Conservation (phyloP, 2,888 invertebrate genomes). For the Spialia ferax region DNA sequence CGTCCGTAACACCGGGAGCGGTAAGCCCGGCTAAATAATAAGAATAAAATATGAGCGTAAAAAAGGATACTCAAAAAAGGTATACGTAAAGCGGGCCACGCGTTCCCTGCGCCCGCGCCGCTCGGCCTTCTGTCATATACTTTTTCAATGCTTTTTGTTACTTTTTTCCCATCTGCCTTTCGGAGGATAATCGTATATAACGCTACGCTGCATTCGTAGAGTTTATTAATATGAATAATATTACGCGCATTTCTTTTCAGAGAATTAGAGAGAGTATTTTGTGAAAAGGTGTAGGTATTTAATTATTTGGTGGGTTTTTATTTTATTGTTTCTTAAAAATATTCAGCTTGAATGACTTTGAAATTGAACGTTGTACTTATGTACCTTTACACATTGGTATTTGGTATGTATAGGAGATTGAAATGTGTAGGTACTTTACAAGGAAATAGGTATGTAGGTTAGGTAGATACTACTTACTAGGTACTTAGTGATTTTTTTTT, state of each 20-base stretch:
- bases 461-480: too few relatives aligned
- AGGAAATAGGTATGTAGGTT: too few relatives aligned
- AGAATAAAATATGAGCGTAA: slow-evolving; percentile 82
- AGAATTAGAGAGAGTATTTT: slow-evolving; percentile 46
- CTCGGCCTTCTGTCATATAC: slow-evolving; percentile 61
- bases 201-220: slow-evolving; percentile 72
- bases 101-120: slow-evolving; percentile 71
- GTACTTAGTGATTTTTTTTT: too few relatives aligned
- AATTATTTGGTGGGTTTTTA: too few relatives aligned
- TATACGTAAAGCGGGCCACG: slow-evolving; percentile 75
- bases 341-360: too few relatives aligned
- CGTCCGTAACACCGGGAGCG: slow-evolving; percentile 86
- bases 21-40: slow-evolving; percentile 78
- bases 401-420: too few relatives aligned
- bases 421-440: too few relatives aligned
- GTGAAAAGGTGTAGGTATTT: too few relatives aligned
- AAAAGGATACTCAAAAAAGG: slow-evolving; percentile 80
- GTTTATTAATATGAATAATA: slow-evolving; percentile 73
- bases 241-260: slow-evolving; percentile 36
- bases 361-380: too few relatives aligned
- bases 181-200: slow-evolving; percentile 77
- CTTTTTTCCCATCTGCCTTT: slow-evolving; percentile 50
- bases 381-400: too few relatives aligned
- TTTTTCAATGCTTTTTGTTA: slow-evolving; percentile 50
- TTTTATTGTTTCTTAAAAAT: too few relatives aligned